Conservation (phyloP, 2,888 invertebrate species). For the Ectemnius continuus region DNA sequence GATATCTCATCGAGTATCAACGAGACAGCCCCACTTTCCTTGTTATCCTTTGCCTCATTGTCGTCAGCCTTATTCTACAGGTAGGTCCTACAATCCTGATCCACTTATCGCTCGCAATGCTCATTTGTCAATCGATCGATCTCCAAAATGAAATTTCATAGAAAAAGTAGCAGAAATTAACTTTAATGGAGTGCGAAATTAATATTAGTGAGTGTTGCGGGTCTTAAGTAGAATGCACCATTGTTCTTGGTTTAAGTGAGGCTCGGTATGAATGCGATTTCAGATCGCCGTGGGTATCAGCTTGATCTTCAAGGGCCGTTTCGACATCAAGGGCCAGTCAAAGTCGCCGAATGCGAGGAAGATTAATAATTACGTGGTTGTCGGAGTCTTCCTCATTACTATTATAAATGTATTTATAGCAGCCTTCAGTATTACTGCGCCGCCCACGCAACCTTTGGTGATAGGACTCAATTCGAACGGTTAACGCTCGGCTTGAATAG, state of each 20-base stretch:
- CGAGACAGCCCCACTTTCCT: conserved; percentile 81
- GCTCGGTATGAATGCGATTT: not conserved
- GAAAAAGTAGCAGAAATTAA: too few species aligned
- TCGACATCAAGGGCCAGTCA: conserved; percentile 79
- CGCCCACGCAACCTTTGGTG: not conserved
- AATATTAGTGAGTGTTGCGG: too few species aligned
- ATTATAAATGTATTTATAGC: conserved; percentile 85
- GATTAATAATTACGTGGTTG: conserved; percentile 83
- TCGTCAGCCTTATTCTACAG: conserved; percentile 82
- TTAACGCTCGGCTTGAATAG: too few species aligned
- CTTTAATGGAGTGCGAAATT: too few species aligned
- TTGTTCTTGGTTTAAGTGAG: not conserved
- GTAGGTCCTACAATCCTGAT: conserved; percentile 67
- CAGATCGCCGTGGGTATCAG: conserved; percentile 81
- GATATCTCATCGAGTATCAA: conserved; percentile 83
- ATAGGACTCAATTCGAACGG: too few species aligned
- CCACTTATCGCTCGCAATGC: too few species aligned
- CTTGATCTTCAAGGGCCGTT: conserved; percentile 82
- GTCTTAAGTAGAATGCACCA: too few species aligned
- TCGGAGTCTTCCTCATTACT: conserved; percentile 84
- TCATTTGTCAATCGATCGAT: too few species aligned
- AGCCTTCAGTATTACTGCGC: conserved; percentile 79
- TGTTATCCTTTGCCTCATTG: conserved; percentile 81
- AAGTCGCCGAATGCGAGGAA: conserved; percentile 79
- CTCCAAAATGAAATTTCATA: too few species aligned